Conservation (phyloP, 2,888 invertebrate species). For the Theretra japonica region DNA sequence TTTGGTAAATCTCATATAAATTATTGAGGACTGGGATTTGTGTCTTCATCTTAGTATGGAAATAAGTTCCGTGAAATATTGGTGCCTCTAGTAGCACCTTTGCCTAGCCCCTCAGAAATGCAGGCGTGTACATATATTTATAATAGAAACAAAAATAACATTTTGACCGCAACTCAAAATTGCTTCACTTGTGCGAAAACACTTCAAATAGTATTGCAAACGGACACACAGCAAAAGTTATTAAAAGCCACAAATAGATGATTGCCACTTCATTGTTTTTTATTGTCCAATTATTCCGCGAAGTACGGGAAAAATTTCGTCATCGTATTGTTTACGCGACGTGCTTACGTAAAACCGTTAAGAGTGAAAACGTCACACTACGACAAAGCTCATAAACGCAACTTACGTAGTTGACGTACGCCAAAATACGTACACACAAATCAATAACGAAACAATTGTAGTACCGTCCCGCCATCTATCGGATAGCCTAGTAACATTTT, state of each 20-base stretch:
- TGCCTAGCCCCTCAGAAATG: too few relatives aligned
- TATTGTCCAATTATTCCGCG: conserved; percentile 18
- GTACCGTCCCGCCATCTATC: conserved; percentile 41
- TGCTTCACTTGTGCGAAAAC: neutral
- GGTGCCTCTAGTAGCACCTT: too few relatives aligned
- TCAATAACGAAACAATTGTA: conserved; percentile 34
- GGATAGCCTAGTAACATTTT: conserved; percentile 27
- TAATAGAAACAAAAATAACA: too few relatives aligned
- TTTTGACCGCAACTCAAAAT: too few relatives aligned
- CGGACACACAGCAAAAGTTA: neutral
- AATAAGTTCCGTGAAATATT: too few relatives aligned
- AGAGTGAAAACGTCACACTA: conserved; percentile 50
- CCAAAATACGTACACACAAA: conserved; percentile 26
- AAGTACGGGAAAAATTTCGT: conserved; percentile 28
- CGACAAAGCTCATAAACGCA: conserved; percentile 52
- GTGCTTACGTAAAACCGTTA: conserved; percentile 50
- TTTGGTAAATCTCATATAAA: too few relatives aligned
- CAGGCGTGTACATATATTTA: too few relatives aligned
- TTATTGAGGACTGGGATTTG: too few relatives aligned
- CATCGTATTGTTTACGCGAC: conserved; percentile 44
- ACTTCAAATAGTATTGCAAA: neutral
- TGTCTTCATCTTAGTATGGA: too few relatives aligned
- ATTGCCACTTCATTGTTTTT: conserved; percentile 5
- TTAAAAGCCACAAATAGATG: neutral
- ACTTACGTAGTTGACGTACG: conserved; percentile 27